phyloP scores from a whole-genome alignment of 2,888 invertebrate genomes.

The Ferdinandea cuprea region DNA sequence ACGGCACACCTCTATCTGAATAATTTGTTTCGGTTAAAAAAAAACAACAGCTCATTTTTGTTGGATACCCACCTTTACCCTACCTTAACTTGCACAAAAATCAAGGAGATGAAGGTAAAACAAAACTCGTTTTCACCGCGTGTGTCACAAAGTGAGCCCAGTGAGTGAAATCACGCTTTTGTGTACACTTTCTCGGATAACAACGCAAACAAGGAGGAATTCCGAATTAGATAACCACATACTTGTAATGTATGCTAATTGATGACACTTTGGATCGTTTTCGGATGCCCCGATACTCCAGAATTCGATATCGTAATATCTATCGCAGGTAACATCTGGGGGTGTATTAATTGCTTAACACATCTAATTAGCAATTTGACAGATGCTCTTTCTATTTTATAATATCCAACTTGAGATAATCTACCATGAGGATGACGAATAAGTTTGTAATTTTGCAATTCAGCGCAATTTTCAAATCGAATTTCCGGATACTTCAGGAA shows the following conservation, averaged over 20 bases:
- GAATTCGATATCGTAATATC: conserved; percentile 1
- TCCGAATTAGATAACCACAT: conserved; percentile 60
- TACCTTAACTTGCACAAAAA: background rate
- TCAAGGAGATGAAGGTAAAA: background rate
- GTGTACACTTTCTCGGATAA: conserved; percentile 60
- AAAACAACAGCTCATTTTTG: conserved; percentile 14
- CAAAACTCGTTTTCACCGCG: conserved; percentile 56
- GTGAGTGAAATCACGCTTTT: conserved; percentile 66
- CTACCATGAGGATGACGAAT: conserved; percentile 37
- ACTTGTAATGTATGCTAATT: conserved; percentile 63
- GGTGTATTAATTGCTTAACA: background rate
- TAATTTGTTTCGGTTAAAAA: background rate
- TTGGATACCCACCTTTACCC: background rate
- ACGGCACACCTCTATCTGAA: background rate
- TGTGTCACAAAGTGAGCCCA: conserved; percentile 59
- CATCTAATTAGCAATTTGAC: background rate
- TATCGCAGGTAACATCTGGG: background rate
- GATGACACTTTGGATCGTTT: conserved; percentile 23
- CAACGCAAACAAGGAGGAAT: conserved; percentile 63
- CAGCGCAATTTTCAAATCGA: conserved; percentile 37
- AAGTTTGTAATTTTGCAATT: conserved; percentile 1
- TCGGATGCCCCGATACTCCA: background rate
- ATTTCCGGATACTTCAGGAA: background rate
- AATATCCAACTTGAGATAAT: conserved; percentile 12
- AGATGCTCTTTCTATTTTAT: background rate